Percentiles rank a stretch among this genome's conserved stretches.
phyloP scores from a whole-genome alignment of 2,113 vertebrate genomes.

The Oreocharis arfaki region DNA sequence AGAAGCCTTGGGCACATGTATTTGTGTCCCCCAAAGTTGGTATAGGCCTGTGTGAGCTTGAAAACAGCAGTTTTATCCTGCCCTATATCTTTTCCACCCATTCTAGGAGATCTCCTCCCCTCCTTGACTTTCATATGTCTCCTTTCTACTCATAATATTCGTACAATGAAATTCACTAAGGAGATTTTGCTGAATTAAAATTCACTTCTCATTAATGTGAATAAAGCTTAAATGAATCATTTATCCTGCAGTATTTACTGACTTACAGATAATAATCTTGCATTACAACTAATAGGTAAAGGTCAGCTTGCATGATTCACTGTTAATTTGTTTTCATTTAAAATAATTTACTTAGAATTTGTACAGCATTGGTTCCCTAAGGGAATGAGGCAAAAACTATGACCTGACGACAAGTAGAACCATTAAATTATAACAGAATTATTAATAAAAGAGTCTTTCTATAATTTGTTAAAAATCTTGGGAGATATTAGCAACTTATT shows the following conservation, averaged over 20 bases:
- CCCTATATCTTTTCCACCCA: not conserved
- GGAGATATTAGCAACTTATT: not conserved
- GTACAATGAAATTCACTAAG: not conserved
- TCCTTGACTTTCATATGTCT: not conserved
- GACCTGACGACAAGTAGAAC: not conserved
- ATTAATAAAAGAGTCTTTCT: not conserved
- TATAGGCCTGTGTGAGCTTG: rapidly evolving
- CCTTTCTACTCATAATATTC: not conserved
- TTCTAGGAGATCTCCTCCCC: not conserved
- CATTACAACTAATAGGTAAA: slow-evolving; percentile 31
- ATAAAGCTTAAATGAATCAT: slow-evolving; percentile 17
- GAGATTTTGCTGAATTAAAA: not conserved
- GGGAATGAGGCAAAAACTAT: not conserved
- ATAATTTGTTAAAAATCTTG: not conserved
- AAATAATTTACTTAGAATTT: slow-evolving; percentile 38
- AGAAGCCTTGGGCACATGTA: not conserved
- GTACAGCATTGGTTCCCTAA: not conserved
- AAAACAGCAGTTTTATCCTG: not conserved
- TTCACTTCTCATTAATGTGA: not conserved
- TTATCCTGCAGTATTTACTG: slow-evolving; percentile 25
- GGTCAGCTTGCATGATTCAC: slow-evolving; percentile 14
- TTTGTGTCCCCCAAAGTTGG: rapidly evolving
- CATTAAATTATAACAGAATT: not conserved
- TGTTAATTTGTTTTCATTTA: slow-evolving; percentile 51
- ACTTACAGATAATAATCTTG: not conserved